These are phyloP conservation scores for Eristalinus aeneus DNA, from an alignment of 2,888 invertebrate species.

Conservation along the genomic window DNA sequence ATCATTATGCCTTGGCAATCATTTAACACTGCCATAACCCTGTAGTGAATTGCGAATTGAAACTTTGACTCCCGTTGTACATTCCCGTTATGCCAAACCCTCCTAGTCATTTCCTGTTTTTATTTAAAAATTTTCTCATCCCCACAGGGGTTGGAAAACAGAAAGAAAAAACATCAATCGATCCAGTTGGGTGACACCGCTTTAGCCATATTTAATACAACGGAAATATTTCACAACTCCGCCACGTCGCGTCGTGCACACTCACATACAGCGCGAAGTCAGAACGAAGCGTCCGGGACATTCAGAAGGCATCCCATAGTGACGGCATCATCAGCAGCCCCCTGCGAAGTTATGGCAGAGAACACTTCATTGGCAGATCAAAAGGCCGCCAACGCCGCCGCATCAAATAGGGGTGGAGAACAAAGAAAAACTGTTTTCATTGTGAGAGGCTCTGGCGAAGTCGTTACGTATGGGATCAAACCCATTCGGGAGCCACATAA, in stretches of 20 bases:
- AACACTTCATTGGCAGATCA: conserved; percentile 53
- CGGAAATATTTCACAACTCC: conserved; percentile 61
- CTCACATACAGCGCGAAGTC: not conserved
- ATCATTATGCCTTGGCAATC: conserved; percentile 62
- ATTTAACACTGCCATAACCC: conserved; percentile 58
- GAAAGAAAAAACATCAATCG: conserved; percentile 44
- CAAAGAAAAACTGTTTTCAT: conserved; percentile 45
- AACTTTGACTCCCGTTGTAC: conserved; percentile 16
- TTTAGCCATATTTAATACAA: conserved; percentile 69
- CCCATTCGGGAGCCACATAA: conserved; percentile 20
- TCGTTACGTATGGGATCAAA: conserved; percentile 43
- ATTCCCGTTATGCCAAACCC: not conserved
- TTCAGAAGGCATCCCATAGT: conserved; percentile 1
- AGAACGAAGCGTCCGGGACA: not conserved
- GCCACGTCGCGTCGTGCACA: not conserved
- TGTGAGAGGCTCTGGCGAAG: conserved; percentile 26
- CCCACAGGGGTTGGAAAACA: not conserved
- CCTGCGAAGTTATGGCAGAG: not conserved
- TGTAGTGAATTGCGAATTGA: conserved; percentile 54
- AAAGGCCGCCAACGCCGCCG: conserved; percentile 31
- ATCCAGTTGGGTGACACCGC: conserved; percentile 61
- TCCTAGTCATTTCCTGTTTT: conserved; percentile 35
- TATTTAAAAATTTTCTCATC: conserved; percentile 47
- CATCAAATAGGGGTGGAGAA: not conserved
- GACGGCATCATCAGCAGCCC: not conserved